Evolutionary conservation across 2,888 invertebrate genomes (phyloP).

Genomic region (Cephus pulcher): DNA sequence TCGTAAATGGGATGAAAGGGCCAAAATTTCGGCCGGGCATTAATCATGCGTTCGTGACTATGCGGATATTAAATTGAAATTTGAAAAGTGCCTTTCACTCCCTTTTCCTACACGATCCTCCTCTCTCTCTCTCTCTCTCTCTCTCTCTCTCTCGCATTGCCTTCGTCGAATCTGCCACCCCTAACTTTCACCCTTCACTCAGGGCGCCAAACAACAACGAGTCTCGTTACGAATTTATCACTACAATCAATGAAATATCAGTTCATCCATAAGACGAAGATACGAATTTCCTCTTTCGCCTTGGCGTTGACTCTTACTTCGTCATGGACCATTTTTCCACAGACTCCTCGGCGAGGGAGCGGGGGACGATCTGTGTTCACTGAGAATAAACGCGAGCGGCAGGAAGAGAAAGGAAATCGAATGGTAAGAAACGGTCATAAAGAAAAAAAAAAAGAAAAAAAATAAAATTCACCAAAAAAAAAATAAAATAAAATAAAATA

Average conservation of each 20-base stretch:
- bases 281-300: neutral
- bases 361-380: no score
- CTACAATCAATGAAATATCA: neutral
- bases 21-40: neutral
- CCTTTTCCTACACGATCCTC: conserved; percentile 18
- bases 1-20: neutral
- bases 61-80: neutral
- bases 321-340: neutral
- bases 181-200: neutral
- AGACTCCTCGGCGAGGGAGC: no score
- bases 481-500: neutral
- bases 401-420: no score
- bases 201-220: neutral
- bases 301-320: neutral
- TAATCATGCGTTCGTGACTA: neutral
- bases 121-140: conserved; percentile 15
- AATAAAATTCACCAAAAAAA: no score
- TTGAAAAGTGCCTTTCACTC: conserved; percentile 21
- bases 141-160: conserved; percentile 24
- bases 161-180: neutral
- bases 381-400: no score
- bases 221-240: neutral
- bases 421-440: no score
- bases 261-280: neutral
- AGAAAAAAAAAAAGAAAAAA: neutral